These are phyloP conservation scores for Eurytoma adleriae DNA, from an alignment of 2,888 invertebrate genomes.

Conservation along the genomic window DNA sequence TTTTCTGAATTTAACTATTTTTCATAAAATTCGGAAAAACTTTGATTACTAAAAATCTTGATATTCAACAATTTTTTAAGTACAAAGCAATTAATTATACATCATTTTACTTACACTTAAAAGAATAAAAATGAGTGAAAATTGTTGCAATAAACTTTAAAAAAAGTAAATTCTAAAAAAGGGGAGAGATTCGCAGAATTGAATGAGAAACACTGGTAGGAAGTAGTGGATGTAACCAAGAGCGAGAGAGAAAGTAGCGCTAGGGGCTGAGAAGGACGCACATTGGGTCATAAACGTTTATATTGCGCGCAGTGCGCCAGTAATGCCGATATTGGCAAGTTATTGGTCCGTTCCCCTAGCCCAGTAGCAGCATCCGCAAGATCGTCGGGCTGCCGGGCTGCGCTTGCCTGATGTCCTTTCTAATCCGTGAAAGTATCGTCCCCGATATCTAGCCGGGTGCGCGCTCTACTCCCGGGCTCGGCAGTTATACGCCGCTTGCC, in stretches of 20 bases:
- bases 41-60: no score
- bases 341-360: constrained; percentile 68
- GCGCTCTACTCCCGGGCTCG: constrained; percentile 35
- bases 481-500: constrained; percentile 15
- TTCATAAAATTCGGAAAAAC: no score
- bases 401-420: constrained; percentile 60
- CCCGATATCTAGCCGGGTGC: constrained; percentile 54
- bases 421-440: constrained; percentile 68
- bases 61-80: no score
- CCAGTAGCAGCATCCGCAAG: constrained; percentile 59
- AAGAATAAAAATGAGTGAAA: background rate
- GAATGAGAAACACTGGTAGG: constrained; percentile 59
- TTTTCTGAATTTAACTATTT: no score
- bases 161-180: constrained; percentile 10
- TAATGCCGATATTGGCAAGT: constrained; percentile 75
- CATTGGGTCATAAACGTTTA: constrained; percentile 75
- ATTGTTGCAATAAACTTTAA: background rate
- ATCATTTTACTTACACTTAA: no score
- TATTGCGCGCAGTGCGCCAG: constrained; percentile 73
- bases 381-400: constrained; percentile 54
- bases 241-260: constrained; percentile 48
- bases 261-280: constrained; percentile 62
- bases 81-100: no score
- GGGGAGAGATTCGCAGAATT: background rate
- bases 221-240: constrained; percentile 48